Evolutionary conservation across 2,113 vertebrate genomes (phyloP), one percentile per base, ranked within the genome.

Genomic region (Burhinus oedicnemus): DNA sequence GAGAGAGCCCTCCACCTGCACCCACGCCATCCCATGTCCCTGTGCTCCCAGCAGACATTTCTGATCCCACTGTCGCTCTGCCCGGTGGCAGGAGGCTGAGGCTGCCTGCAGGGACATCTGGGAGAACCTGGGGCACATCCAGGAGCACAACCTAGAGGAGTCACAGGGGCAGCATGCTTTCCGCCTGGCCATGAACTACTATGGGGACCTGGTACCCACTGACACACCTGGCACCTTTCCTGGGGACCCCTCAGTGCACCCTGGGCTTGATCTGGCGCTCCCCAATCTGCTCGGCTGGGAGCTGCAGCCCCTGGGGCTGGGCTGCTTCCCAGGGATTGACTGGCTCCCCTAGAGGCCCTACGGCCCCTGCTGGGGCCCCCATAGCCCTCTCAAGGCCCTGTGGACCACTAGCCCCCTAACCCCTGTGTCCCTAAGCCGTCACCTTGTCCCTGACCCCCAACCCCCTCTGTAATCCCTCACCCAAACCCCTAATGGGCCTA

Each of bases 111-210:
- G 94, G 65, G 76, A 40, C 14, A 57, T 97, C 26, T 97, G 97
- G 97, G 97, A 97, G 89, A 98, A 98, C 91, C 83, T 97, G 85
- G 16, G 2, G 62, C 78, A 61, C 52, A 93, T 97, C 47, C 69
- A 93, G 72, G 82, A 47, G 79, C 97, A 97, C 86, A 97, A 98
- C 88, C 1, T 2, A 60, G 97, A 97, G 55, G 62, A 94, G 34
- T 44, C 69, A 0, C 78, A 6, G 76, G 97, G 97, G 6, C 90
- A 91, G 55, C 96, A 97, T 60, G 4, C 19, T 27, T 97, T 85
- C 88, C 72, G 57, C 49, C 87, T 97, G 89, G 95, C 60, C 36
- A 97, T 97, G 97, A 97, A 97, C 93, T 96, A 79, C 72, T 80
- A 95, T 4, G 96, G 97, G 5, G 97, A 97, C 78, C 64, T 97